Evolutionary conservation across 64 coral and sea anemone species (phyloP).

Genomic region (Stichodactyla mertensii): DNA sequence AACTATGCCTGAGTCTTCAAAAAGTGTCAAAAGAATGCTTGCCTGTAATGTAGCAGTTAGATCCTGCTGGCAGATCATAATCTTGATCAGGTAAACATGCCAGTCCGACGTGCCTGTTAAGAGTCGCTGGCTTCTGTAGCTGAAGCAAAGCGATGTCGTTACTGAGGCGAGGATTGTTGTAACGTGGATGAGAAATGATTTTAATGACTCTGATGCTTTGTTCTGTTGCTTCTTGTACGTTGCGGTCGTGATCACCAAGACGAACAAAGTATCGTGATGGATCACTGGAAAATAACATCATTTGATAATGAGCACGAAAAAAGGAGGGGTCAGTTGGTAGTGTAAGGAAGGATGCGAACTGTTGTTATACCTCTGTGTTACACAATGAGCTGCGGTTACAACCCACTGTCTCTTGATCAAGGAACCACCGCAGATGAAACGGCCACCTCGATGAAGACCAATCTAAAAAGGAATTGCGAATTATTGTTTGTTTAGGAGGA

Average conservation of each 20-base stretch:
- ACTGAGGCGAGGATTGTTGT: conserved; percentile 32
- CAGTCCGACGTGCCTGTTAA: conserved; percentile 52
- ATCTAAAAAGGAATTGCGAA: neutral
- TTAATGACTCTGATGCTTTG: conserved; percentile 33
- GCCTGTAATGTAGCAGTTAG: conserved; percentile 70
- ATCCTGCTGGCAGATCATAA: conserved; percentile 48
- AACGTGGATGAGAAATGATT: conserved; percentile 46
- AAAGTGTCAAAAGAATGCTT: neutral
- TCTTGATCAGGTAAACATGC: conserved; percentile 54
- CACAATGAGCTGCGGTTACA: conserved; percentile 3
- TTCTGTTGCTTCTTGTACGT: conserved; percentile 61
- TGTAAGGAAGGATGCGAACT: neutral
- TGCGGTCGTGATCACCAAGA: conserved; percentile 69
- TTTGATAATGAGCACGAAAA: neutral
- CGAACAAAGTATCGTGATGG: conserved; percentile 45
- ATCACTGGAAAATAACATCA: neutral
- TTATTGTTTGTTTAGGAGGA: too few species aligned
- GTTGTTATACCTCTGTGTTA: neutral
- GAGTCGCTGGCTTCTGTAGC: conserved; percentile 18
- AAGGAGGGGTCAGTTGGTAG: neutral
- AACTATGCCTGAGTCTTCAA: neutral
- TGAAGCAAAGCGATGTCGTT: conserved; percentile 78
- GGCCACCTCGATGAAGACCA: conserved; percentile 4
- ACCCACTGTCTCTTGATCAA: neutral
- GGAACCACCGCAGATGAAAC: neutral